Evolutionary conservation across 2,113 vertebrate species (phyloP), one percentile per base, ranked within the genome.

Genomic region (Elachura formosa): DNA sequence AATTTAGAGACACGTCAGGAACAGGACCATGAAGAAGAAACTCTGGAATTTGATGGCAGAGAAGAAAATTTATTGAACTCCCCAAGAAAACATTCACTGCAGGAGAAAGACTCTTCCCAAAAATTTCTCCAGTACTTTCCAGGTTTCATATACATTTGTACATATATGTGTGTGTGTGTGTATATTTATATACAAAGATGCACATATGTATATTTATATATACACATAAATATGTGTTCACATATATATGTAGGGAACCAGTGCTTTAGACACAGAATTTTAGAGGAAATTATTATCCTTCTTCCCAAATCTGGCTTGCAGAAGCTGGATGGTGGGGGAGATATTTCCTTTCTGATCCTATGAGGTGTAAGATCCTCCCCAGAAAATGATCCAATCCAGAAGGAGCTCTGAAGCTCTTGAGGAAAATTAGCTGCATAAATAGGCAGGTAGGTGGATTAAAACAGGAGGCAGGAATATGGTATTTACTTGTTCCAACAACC

Each of bases 321-420:
- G 40, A 17, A 62, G 25, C 14, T 7, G 17, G 26, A 28, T 29
- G n/a, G 9, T 2, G 1, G 5, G 14, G 1, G 10, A 3, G 9
- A n/a, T 38, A n/a, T 34, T 78, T 75, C 1, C 59, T 63, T 87
- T 33, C 21, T 34, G 28, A 9, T 41, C 17, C 5, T n/a, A 10
- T 15, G 6, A 58, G 1, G 4, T 34, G 16, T 18, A 43, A 55
- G 5, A 3, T 59, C 38, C 3, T 71, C 43, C 18, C 20, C 5
- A 7, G 24, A 40, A 51, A 17, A 26, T 26, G 11, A 38, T 31
- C 14, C 46, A 87, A 23, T 21, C 34, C 36, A 15, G 45, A 31
- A 73, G 21, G 26, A 3, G 21, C 52, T 63, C 34, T 43, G 41
- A 56, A 58, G 22, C 5, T 34, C 36, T 55, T 33, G 64, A 62